Evolutionary conservation across 2,888 invertebrate genomes (phyloP), one percentile per base, ranked within the genome.

Genomic region (Oligia strigilis): DNA sequence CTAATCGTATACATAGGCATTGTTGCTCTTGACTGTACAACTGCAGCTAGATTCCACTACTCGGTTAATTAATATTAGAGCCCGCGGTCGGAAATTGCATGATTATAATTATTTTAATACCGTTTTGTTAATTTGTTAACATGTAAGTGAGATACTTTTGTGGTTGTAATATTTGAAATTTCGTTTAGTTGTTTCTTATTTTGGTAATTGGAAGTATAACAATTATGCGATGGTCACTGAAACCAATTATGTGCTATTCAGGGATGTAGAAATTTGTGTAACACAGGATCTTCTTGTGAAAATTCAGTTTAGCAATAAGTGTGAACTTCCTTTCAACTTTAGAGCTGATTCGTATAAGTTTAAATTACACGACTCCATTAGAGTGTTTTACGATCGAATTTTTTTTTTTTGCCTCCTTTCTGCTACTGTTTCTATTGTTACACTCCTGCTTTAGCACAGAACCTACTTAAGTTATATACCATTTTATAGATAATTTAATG

Each of bases 41-140:
- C 8, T 79, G 73, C 62, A 66, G 73, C 70, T 64, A 49, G 36
- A 76, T 65, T 64, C 70, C 49, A 65, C 72, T 36, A 55, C 74
- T 80, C 74, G 62, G 75, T 80, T 89, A 82, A 89, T 89, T 85
- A 76, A 83, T 85, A 88, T 84, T 69, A 69, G 60, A 82, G 76
- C 60, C n/a, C 79, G 75, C 40, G 77, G 77, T 77, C 43, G 78
- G 64, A 77, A 81, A 81, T 73, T 73, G 73, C 72, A 80, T 74
- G 19, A 76, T 83, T 77, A 78, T 75, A 78, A 88, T 85, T 77
- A 88, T 77, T 66, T 60, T 74, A 73, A 75, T 71, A 73, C 52
- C 14, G 29, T 67, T 75, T 73, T 72, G 75, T 73, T 87, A 58
- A 80, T 77, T 77, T 73, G 36, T 80, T 46, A 66, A 64, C 65